Evolutionary conservation across 2,797 vertebrate species (phyloP).

Genomic region (Pangasius macronema): DNA sequence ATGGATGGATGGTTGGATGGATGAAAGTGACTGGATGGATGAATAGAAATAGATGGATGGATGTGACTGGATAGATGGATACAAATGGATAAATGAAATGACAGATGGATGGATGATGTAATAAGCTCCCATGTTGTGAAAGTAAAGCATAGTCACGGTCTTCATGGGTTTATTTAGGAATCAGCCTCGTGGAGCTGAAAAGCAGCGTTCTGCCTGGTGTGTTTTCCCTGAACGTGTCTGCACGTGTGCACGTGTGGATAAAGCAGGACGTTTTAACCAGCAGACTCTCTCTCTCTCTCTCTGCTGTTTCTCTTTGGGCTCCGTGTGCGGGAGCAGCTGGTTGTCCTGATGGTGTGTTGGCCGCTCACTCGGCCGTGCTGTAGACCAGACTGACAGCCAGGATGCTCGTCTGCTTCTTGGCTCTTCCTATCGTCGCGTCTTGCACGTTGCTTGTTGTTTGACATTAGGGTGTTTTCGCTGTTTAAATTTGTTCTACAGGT

Average conservation of each 20-base stretch:
- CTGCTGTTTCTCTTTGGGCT: neutral
- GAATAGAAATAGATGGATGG: neutral
- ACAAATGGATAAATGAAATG: neutral
- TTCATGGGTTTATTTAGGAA: neutral
- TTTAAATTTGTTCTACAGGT: neutral
- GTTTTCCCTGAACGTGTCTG: neutral
- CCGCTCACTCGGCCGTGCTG: neutral
- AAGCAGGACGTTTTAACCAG: neutral
- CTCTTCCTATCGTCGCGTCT: neutral
- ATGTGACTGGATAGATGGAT: neutral
- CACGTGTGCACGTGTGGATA: neutral
- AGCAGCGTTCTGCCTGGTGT: neutral
- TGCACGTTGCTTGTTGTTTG: neutral
- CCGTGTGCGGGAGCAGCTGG: neutral
- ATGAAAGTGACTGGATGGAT: neutral
- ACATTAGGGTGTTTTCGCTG: neutral
- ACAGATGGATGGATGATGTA: slow-evolving; percentile 1
- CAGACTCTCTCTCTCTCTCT: neutral
- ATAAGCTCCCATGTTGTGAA: neutral
- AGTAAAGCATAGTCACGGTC: neutral
- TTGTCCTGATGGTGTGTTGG: slow-evolving; percentile 19
- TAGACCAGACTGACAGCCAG: neutral
- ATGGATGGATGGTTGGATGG: neutral
- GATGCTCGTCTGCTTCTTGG: neutral
- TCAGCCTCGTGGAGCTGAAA: neutral